These are phyloP conservation scores for Brachyptera risi DNA, from an alignment of 2,888 invertebrate genomes.

Conservation along the genomic window DNA sequence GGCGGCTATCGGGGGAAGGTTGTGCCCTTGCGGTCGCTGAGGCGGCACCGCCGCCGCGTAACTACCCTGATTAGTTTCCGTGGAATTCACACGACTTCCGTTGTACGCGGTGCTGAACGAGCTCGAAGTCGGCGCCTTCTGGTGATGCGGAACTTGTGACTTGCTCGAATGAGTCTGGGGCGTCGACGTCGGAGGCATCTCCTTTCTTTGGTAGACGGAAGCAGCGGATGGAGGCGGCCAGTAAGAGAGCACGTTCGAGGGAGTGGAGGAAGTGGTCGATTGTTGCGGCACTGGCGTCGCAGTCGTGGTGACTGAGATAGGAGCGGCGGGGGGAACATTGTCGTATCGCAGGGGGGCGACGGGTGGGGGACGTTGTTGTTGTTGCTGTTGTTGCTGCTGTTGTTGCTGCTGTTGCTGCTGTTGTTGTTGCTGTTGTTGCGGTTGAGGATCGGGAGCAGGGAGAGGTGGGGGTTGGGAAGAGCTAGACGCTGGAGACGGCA, in stretches of 20 bases:
- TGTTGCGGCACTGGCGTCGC: constrained; percentile 39
- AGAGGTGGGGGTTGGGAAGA: constrained; percentile 18
- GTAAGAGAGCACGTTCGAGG: constrained; percentile 34
- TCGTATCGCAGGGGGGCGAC: constrained; percentile 40
- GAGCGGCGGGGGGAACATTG: constrained; percentile 41
- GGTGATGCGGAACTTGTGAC: constrained; percentile 7
- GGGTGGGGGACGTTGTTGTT: constrained; percentile 31
- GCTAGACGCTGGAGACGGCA: constrained; percentile 53
- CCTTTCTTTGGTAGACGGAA: constrained; percentile 27
- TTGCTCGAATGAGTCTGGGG: constrained; percentile 17
- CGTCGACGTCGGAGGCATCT: constrained; percentile 9
- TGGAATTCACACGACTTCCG: constrained; percentile 19
- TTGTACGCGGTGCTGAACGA: constrained; percentile 25
- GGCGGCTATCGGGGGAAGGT: constrained; percentile 52
- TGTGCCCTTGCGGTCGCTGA: constrained; percentile 40
- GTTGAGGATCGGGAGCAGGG: constrained; percentile 27
- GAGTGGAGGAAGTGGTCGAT: constrained; percentile 35
- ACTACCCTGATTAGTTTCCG: constrained; percentile 1
- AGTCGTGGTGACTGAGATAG: constrained; percentile 42
- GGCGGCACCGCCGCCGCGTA: constrained; percentile 16
- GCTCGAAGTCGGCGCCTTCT: constrained; percentile 14
- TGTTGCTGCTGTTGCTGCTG: constrained; percentile 21
- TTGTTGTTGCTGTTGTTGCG: constrained; percentile 21
- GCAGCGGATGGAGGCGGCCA: constrained; percentile 33
- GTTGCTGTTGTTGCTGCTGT: constrained; percentile 12